Evolutionary conservation across 2,888 invertebrate genomes (phyloP), one percentile per base, ranked within the genome.

Genomic region (Pyrgus malvae): DNA sequence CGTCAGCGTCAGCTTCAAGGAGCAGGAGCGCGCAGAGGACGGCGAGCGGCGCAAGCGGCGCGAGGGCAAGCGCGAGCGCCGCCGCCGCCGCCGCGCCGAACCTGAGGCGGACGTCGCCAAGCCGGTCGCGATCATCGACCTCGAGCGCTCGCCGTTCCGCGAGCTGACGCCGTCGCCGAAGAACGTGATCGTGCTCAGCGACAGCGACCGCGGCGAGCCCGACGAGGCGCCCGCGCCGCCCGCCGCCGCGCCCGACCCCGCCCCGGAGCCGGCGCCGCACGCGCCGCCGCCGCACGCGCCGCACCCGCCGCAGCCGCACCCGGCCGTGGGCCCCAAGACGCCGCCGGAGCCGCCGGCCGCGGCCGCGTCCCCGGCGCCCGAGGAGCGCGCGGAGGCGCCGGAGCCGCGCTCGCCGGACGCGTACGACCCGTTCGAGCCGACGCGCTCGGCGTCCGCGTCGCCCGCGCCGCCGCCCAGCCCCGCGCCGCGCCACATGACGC

Each of bases 341-440:
- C 73, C 95, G 93, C 93, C 5, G 95, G 92, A 91, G 56, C 93
- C 41, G 37, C 49, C 93, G 4, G 93, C 93, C 0, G 55, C 21
- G 93, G 27, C 9, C 11, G 31, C 31, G 6, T 6, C 23, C 23
- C 93, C 93, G 58, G 54, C 19, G 93, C 93, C 0, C 4, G 40
- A 56, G n/a, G n/a, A n/a, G n/a, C n/a, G n/a, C n/a, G n/a, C n/a
- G n/a, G n/a, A n/a, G 16, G 50, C 45, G 19, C 56, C 60, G 6
- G 91, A 92, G 61, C 62, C 35, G 57, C 94, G 93, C 0, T 46
- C 95, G 9, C 95, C 95, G 0, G 96, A 96, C 79, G 96, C 94
- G 2, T 97, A 97, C 80, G 97, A 97, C 92, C 97, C 97, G 1
- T 97, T 96, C 80, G 97, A 97, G 81, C 97, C 97, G 0, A 97